A percentile compares a stretch with the other conserved stretches of the same genome.
Evolutionary conservation across 2,888 invertebrate species (phyloP).

Genomic region (Rhamphomyia laevipes): DNA sequence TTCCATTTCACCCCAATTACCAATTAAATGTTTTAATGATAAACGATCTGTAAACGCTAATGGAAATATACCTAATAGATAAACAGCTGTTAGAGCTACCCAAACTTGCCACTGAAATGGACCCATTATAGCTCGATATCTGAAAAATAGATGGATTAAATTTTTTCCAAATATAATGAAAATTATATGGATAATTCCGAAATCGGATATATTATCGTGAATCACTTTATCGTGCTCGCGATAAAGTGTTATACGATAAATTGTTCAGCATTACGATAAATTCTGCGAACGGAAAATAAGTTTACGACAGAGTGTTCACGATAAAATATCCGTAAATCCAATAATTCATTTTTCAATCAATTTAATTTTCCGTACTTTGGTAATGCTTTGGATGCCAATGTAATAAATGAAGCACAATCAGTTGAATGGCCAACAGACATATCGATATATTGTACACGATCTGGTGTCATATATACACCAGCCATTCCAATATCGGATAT

Average conservation of each 20-base stretch:
- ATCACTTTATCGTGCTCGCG: too few relatives aligned
- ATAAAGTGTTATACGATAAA: too few relatives aligned
- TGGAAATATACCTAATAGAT: conserved; percentile 62
- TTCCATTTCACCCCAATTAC: conserved; percentile 60
- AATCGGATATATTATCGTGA: neutral
- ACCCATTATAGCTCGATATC: conserved; percentile 71
- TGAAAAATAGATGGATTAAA: conserved; percentile 26
- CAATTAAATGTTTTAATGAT: conserved; percentile 50
- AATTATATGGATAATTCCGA: neutral
- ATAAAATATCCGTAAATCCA: too few relatives aligned
- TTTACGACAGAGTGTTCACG: too few relatives aligned
- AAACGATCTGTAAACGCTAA: conserved; percentile 62
- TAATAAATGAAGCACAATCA: conserved; percentile 68
- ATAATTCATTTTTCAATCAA: neutral
- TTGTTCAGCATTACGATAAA: too few relatives aligned
- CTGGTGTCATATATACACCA: conserved; percentile 54
- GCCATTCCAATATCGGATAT: conserved; percentile 56
- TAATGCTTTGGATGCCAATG: conserved; percentile 63
- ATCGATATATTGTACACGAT: conserved; percentile 42
- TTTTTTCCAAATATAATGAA: neutral
- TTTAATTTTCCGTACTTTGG: conserved; percentile 43
- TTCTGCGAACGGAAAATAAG: too few relatives aligned
- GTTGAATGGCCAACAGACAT: conserved; percentile 53
- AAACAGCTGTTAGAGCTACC: conserved; percentile 57
- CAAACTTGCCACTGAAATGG: conserved; percentile 75